Evolutionary conservation across 2,797 vertebrate species (phyloP).

Genomic region (Falco berigora): DNA sequence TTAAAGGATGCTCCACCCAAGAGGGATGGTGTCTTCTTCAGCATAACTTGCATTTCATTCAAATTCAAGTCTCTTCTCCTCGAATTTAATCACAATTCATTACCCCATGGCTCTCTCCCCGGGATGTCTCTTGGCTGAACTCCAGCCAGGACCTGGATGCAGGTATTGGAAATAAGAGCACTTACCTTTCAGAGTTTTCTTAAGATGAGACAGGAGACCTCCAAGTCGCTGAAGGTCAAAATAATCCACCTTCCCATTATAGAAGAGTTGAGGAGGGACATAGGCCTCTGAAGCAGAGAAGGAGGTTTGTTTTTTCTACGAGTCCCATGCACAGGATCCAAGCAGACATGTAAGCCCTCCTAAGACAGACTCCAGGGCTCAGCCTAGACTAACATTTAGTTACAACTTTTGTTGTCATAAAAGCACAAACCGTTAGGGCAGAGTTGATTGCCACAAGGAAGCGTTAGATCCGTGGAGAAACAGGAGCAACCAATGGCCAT

Average conservation of each 20-base stretch:
- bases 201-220: slow-evolving; percentile 93
- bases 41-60: background rate
- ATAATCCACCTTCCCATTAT: slow-evolving; percentile 98
- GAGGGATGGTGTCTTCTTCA: background rate
- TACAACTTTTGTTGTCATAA: background rate
- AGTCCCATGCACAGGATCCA: background rate
- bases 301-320: background rate
- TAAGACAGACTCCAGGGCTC: background rate
- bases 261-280: slow-evolving; percentile 94
- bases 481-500: background rate
- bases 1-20: background rate
- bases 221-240: slow-evolving; percentile 96
- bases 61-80: background rate
- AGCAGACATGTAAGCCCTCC: background rate
- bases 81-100: background rate
- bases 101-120: background rate
- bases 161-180: background rate
- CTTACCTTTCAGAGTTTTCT: slow-evolving; percentile 94
- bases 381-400: background rate
- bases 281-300: slow-evolving; percentile 80
- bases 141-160: background rate
- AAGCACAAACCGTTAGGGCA: background rate
- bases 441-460: background rate
- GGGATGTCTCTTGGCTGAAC: background rate
- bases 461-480: background rate